Percentiles rank a stretch among this genome's conserved stretches.
phyloP scores from a whole-genome alignment of 23 tunicate genomes.

The Aplidium turbinatum region DNA sequence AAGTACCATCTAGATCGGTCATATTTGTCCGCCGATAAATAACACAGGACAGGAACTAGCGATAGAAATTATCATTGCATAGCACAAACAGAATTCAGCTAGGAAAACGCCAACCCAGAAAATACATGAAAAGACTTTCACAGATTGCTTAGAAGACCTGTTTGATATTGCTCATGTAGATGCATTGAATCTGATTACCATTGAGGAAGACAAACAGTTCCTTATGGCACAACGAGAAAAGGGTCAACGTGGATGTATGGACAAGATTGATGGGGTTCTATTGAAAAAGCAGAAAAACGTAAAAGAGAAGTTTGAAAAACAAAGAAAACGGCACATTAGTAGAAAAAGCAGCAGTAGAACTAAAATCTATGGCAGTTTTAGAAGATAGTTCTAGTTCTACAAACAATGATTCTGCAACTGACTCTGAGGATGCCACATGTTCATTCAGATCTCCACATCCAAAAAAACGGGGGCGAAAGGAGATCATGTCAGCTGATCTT shows the following conservation, averaged over 20 bases:
- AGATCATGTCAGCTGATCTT: slow-evolving; percentile 4
- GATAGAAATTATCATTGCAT: too few species aligned
- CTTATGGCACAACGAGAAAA: slow-evolving; percentile 9
- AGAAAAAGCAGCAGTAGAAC: too few species aligned
- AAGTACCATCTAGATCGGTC: too few species aligned
- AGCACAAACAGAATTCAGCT: background rate
- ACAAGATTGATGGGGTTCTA: slow-evolving; percentile 11
- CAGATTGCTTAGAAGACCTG: slow-evolving; percentile 7
- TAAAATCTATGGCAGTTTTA: slow-evolving; percentile 1
- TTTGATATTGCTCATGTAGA: slow-evolving; percentile 20
- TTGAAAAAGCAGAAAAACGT: background rate
- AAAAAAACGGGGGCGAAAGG: background rate
- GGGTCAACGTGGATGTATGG: background rate
- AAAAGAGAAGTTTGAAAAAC: slow-evolving; percentile 1
- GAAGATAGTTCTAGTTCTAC: too few species aligned
- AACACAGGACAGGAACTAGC: too few species aligned
- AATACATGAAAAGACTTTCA: background rate
- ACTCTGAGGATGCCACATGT: slow-evolving; percentile 1
- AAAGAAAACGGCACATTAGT: background rate
- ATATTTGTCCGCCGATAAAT: too few species aligned
- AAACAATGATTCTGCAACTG: slow-evolving; percentile 13
- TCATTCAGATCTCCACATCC: slow-evolving; percentile 5
- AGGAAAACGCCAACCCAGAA: background rate
- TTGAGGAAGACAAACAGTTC: slow-evolving; percentile 11
- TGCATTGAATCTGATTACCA: slow-evolving; percentile 3